Evolutionary conservation across 1,140 invertebrate species (phyloP).

Genomic region (Patella vulgata): DNA sequence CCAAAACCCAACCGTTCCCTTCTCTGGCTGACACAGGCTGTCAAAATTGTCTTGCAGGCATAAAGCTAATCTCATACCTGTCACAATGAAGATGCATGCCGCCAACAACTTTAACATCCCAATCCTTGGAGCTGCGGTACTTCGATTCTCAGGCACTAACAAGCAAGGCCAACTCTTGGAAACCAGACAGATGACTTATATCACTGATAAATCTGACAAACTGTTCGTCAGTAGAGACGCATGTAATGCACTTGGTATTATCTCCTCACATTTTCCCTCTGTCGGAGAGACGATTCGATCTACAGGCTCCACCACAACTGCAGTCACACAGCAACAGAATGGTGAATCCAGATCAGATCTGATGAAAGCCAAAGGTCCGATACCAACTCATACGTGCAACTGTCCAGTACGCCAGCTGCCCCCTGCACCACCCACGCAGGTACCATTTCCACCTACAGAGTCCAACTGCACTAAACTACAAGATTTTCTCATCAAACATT

Average conservation of each 20-base stretch:
- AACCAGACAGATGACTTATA: constrained; percentile 25
- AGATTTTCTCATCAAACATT: constrained; percentile 25
- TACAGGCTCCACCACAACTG: not conserved
- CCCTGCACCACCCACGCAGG: constrained; percentile 15
- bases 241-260: constrained; percentile 17
- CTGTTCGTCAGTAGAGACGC: constrained; percentile 28
- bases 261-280: constrained; percentile 6
- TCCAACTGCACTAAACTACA: constrained; percentile 20
- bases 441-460: constrained; percentile 28
- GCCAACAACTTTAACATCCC: constrained; percentile 23
- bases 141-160: constrained; percentile 16
- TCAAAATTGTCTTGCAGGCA: constrained; percentile 23
- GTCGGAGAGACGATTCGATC: constrained; percentile 3
- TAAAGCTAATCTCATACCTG: constrained; percentile 24
- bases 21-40: constrained; percentile 31
- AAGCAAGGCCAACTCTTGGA: constrained; percentile 4
- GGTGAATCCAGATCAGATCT: too few species aligned
- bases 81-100: constrained; percentile 29
- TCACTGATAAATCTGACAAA: constrained; percentile 24
- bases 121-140: constrained; percentile 21
- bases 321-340: too few species aligned
- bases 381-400: too few species aligned
- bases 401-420: constrained; percentile 21
- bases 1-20: not conserved
- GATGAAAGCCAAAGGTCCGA: too few species aligned